A percentile compares a stretch with the other conserved stretches of the same genome.
phyloP scores from a whole-genome alignment of 2,797 vertebrate species.

The Malacoraja senta region DNA sequence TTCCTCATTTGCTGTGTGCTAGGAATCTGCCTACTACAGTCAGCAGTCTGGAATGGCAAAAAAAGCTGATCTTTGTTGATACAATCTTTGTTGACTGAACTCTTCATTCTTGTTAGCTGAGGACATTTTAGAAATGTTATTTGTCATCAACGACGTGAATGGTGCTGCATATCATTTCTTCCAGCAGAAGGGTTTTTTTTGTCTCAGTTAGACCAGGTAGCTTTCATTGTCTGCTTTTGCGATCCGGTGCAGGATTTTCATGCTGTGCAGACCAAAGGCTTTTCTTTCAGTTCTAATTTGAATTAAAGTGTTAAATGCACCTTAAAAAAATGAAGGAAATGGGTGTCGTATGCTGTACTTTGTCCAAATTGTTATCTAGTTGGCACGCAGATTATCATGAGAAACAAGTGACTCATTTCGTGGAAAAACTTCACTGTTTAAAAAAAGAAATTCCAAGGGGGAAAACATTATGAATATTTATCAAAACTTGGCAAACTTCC shows the following conservation, averaged over 20 bases:
- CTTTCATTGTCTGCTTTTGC: background rate
- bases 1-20: background rate
- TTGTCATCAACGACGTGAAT: too few relatives aligned
- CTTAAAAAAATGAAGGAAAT: background rate
- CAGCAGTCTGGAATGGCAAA: background rate
- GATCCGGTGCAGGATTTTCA: background rate
- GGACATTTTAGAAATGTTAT: background rate
- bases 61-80: background rate
- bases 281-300: background rate
- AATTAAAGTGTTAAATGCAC: background rate
- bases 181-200: background rate
- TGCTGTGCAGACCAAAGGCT: background rate
- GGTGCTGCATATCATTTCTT: background rate
- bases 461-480: conserved; percentile 15
- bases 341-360: background rate
- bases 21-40: background rate
- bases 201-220: background rate
- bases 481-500: conserved; percentile 17
- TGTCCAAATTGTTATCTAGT: background rate
- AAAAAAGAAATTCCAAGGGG: conserved; percentile 11
- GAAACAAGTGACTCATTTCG: background rate
- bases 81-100: background rate
- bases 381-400: background rate
- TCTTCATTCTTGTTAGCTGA: background rate
- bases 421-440: conserved; percentile 8